phyloP scores from a whole-genome alignment of 2,888 invertebrate genomes.

The Criorhina ranunculi region DNA sequence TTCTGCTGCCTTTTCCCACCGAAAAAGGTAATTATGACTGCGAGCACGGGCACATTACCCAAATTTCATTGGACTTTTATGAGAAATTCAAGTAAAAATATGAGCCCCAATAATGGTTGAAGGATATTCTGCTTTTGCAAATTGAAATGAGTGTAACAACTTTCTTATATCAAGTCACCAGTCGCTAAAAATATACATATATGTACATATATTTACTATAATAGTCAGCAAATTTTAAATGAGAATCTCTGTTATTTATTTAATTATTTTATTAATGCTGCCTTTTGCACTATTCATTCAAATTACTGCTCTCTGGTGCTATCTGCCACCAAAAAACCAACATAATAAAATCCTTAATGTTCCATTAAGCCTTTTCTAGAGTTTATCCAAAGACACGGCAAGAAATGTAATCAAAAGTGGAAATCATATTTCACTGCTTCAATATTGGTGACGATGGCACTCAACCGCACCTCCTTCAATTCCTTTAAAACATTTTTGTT shows the following conservation, averaged over 20 bases:
- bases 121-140: not conserved
- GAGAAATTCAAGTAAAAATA: constrained; percentile 33
- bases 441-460: constrained; percentile 45
- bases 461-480: not conserved
- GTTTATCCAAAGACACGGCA: constrained; percentile 52
- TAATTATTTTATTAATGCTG: constrained; percentile 38
- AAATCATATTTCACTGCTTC: constrained; percentile 59
- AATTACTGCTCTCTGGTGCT: constrained; percentile 26
- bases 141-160: no score
- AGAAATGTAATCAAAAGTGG: constrained; percentile 48
- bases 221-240: constrained; percentile 4
- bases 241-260: constrained; percentile 38
- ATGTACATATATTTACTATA: not conserved
- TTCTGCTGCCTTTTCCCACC: constrained; percentile 6
- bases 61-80: constrained; percentile 46
- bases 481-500: constrained; percentile 22
- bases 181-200: not conserved
- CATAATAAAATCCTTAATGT: constrained; percentile 84
- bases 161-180: no score
- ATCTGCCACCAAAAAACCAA: constrained; percentile 21
- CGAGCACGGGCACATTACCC: constrained; percentile 19
- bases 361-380: constrained; percentile 82
- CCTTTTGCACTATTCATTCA: constrained; percentile 38
- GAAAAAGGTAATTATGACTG: constrained; percentile 38
- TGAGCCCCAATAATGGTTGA: constrained; percentile 14